phyloP scores from a whole-genome alignment of 2,113 vertebrate species.

The Odobenus rosmarus region DNA sequence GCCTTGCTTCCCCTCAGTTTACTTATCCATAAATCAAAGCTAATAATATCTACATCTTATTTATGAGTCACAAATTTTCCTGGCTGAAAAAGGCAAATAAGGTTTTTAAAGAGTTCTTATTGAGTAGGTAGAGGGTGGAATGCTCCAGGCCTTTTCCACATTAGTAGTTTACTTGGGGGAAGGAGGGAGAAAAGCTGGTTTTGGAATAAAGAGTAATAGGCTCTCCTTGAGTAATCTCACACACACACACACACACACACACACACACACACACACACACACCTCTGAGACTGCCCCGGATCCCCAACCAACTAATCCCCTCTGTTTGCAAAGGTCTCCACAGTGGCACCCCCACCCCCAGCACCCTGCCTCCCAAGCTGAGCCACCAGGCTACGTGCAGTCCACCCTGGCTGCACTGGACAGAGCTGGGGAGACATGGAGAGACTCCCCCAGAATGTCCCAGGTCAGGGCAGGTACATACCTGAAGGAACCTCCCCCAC shows the following conservation, averaged over 20 bases:
- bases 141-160: conserved; percentile 69
- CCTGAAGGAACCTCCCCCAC: background rate
- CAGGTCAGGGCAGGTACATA: too few relatives aligned
- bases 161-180: background rate
- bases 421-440: background rate
- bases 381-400: background rate
- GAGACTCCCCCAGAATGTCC: background rate
- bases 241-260: background rate
- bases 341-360: background rate
- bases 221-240: background rate
- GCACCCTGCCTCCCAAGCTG: background rate
- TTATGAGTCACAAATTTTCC: conserved; percentile 70
- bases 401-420: background rate
- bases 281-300: background rate
- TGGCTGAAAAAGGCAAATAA: conserved; percentile 42
- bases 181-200: background rate
- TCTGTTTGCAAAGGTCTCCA: background rate
- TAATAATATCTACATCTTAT: conserved; percentile 56
- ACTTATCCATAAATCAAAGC: conserved; percentile 60
- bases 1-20: background rate
- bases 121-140: conserved; percentile 25
- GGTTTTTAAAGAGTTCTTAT: conserved; percentile 55
- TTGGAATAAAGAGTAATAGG: background rate
- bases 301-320: background rate
- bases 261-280: background rate